phyloP scores from a whole-genome alignment of 1,140 invertebrate species.

The Drosophila murphyi region DNA sequence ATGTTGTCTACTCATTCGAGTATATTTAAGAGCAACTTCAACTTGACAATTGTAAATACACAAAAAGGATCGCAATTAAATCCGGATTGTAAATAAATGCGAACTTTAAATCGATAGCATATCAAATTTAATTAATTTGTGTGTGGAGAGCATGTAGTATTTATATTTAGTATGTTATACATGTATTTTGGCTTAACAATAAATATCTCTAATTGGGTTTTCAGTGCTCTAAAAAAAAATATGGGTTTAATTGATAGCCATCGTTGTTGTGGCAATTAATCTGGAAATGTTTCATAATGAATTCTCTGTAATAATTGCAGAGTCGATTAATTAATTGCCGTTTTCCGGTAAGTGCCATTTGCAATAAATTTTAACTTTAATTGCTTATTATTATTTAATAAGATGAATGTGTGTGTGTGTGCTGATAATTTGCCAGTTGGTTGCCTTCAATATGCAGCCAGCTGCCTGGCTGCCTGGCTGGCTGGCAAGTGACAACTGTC shows the following conservation, averaged over 20 bases:
- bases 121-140: too few relatives aligned
- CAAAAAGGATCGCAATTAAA: too few relatives aligned
- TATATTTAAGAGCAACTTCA: too few relatives aligned
- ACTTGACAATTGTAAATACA: too few relatives aligned
- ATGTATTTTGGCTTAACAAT: not conserved
- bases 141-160: too few relatives aligned
- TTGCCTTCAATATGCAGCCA: constrained; percentile 3
- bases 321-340: constrained; percentile 31
- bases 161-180: too few relatives aligned
- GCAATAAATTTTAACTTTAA: constrained; percentile 21
- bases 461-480: not conserved
- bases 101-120: too few relatives aligned
- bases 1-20: too few relatives aligned
- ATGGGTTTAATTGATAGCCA: constrained; percentile 8
- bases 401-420: not conserved
- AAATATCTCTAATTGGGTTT: not conserved
- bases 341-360: constrained; percentile 11
- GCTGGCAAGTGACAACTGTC: constrained; percentile 49
- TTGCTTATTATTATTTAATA: constrained; percentile 25
- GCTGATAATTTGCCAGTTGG: constrained; percentile 10
- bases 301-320: constrained; percentile 36
- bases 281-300: constrained; percentile 54
- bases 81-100: too few relatives aligned
- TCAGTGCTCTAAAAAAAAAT: constrained; percentile 14
- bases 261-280: constrained; percentile 19